phyloP scores from a whole-genome alignment of 2,888 invertebrate species.

The Aproaerema taeniolella region DNA sequence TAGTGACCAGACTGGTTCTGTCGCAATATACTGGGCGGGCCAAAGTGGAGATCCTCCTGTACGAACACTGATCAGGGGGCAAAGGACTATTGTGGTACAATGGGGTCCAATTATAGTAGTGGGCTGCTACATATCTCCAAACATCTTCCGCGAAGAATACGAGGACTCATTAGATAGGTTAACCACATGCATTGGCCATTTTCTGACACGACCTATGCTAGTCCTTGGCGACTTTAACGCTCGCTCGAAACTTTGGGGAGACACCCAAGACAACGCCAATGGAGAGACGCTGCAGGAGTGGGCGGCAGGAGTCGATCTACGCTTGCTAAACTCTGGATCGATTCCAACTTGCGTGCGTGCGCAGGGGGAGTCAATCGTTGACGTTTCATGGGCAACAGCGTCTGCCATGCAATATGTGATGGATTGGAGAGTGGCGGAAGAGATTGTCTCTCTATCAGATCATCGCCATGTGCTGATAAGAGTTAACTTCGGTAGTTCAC shows the following conservation, averaged over 20 bases:
- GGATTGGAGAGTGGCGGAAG: neutral
- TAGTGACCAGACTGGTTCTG: neutral
- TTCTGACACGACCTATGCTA: neutral
- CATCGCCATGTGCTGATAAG: neutral
- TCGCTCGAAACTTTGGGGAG: neutral
- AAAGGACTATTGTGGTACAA: neutral
- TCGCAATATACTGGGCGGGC: neutral
- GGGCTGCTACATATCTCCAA: neutral
- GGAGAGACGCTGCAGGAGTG: neutral
- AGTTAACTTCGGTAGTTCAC: neutral
- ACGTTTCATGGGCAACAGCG: neutral
- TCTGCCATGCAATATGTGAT: neutral
- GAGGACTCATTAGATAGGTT: too few species aligned
- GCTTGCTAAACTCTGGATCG: neutral
- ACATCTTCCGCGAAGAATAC: too few species aligned
- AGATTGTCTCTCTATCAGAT: neutral
- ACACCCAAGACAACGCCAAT: neutral
- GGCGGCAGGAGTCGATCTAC: neutral
- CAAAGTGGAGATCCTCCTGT: neutral
- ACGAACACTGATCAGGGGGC: neutral
- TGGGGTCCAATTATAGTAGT: neutral
- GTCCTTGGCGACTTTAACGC: neutral
- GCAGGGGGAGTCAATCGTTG: neutral
- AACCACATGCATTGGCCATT: neutral
- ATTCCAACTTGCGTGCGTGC: neutral